phyloP scores from a whole-genome alignment of 2,888 invertebrate genomes.

The Dexiosoma caninum region DNA sequence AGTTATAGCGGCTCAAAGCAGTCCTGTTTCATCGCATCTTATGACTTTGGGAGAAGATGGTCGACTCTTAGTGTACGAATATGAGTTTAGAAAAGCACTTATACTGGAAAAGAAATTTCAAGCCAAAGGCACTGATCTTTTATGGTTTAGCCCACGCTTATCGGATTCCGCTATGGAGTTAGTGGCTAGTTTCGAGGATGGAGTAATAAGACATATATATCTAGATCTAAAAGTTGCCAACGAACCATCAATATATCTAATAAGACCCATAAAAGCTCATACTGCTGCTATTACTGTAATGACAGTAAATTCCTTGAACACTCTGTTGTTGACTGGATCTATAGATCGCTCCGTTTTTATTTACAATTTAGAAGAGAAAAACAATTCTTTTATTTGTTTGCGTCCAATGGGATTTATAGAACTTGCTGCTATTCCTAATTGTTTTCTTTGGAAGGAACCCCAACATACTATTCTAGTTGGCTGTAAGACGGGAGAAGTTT shows the following conservation, averaged over 20 bases:
- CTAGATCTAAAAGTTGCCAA: slow-evolving; percentile 68
- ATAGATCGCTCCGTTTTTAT: slow-evolving; percentile 85
- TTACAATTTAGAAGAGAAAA: slow-evolving; percentile 78
- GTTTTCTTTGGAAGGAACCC: slow-evolving; percentile 82
- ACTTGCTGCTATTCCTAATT: slow-evolving; percentile 82
- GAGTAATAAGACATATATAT: slow-evolving; percentile 81
- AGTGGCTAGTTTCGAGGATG: slow-evolving; percentile 85
- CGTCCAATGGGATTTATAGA: slow-evolving; percentile 84
- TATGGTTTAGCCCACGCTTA: slow-evolving; percentile 85
- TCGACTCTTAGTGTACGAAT: slow-evolving; percentile 85
- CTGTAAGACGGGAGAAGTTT: slow-evolving; percentile 80
- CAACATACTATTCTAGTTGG: slow-evolving; percentile 80
- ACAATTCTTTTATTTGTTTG: slow-evolving; percentile 78
- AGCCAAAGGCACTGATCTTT: slow-evolving; percentile 80
- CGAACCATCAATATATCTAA: slow-evolving; percentile 66
- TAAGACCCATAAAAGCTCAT: slow-evolving; percentile 83
- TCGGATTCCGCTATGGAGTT: slow-evolving; percentile 83
- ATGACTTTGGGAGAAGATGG: slow-evolving; percentile 87
- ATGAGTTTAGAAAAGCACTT: slow-evolving; percentile 80
- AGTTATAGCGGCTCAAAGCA: slow-evolving; percentile 83
- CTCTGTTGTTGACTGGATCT: slow-evolving; percentile 83
- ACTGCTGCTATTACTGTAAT: slow-evolving; percentile 81
- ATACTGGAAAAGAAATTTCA: slow-evolving; percentile 82
- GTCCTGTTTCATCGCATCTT: slow-evolving; percentile 84
- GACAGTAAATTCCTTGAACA: slow-evolving; percentile 80